Evolutionary conservation across 2,888 invertebrate species (phyloP).

Genomic region (Limenitis arthemis): DNA sequence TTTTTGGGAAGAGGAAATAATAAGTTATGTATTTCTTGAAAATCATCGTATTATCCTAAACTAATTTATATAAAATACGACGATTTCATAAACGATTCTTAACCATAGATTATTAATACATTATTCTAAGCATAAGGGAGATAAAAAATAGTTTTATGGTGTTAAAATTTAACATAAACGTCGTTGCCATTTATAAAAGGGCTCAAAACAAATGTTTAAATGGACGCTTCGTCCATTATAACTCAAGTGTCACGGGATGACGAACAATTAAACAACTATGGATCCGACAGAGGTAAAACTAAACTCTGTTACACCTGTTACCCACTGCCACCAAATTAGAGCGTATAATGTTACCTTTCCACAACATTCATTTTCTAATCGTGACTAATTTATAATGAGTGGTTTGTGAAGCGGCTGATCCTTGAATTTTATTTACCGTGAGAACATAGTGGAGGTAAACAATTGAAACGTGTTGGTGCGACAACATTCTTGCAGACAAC

Average conservation of each 20-base stretch:
- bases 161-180: constrained; percentile 65
- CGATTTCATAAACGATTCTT: no score
- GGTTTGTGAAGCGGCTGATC: constrained; percentile 34
- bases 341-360: constrained; percentile 65
- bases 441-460: constrained; percentile 55
- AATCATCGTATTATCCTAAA: no score
- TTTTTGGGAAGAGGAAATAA: no score
- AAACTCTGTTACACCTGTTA: constrained; percentile 70
- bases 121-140: no score
- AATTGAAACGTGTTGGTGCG: constrained; percentile 60
- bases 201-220: constrained; percentile 74
- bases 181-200: constrained; percentile 66
- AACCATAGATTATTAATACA: no score
- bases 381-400: constrained; percentile 39
- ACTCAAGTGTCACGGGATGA: constrained; percentile 98
- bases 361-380: constrained; percentile 48
- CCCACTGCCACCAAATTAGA: constrained; percentile 66
- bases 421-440: constrained; percentile 38
- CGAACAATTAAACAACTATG: constrained; percentile 93
- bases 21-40: no score
- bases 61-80: no score
- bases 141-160: constrained; percentile 73
- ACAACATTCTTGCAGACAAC: constrained; percentile 55
- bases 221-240: constrained; percentile 99
- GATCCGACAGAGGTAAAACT: constrained; percentile 91